A percentile compares a stretch with the other conserved stretches of the same genome.
phyloP scores from a whole-genome alignment of 1,140 invertebrate genomes.

The Atta texana region DNA sequence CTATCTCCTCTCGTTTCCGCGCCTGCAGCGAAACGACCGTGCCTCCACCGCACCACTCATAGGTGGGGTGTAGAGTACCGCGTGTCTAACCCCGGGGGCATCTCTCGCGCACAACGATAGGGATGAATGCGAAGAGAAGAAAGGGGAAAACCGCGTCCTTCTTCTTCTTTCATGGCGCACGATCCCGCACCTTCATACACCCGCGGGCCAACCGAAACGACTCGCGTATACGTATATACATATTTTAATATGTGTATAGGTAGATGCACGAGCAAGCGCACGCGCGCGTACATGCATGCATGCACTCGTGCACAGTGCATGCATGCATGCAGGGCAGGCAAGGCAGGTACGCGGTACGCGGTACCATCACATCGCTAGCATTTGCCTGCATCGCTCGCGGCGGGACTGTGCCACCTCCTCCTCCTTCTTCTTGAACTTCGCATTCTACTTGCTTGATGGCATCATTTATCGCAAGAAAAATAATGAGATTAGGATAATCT shows the following conservation, averaged over 20 bases:
- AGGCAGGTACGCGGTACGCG: slow-evolving; percentile 40
- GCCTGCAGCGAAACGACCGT: slow-evolving; percentile 78
- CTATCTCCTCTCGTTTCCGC: slow-evolving; percentile 81
- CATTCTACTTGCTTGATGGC: slow-evolving; percentile 59
- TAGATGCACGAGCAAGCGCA: slow-evolving; percentile 26
- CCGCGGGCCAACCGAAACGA: slow-evolving; percentile 80
- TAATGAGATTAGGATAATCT: slow-evolving; percentile 64
- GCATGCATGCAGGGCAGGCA: not conserved
- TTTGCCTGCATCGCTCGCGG: slow-evolving; percentile 82
- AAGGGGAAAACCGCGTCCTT: slow-evolving; percentile 48
- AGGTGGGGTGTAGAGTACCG: slow-evolving; percentile 70
- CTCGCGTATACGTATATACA: slow-evolving; percentile 58
- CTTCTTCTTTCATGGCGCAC: slow-evolving; percentile 74
- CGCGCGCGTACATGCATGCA: not conserved
- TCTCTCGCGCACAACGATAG: slow-evolving; percentile 63
- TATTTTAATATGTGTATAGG: slow-evolving; percentile 20
- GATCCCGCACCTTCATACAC: slow-evolving; percentile 73
- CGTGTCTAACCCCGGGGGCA: slow-evolving; percentile 66
- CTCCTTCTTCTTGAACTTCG: slow-evolving; percentile 50
- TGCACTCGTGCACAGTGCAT: too few relatives aligned
- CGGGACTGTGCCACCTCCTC: slow-evolving; percentile 68
- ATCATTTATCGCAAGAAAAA: slow-evolving; percentile 64
- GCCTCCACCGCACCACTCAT: slow-evolving; percentile 62
- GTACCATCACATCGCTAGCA: slow-evolving; percentile 68
- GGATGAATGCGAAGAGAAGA: slow-evolving; percentile 34